Base-by-base conservation (phyloP, 2,888 invertebrate genomes). In the Dione vanillae region DNA sequence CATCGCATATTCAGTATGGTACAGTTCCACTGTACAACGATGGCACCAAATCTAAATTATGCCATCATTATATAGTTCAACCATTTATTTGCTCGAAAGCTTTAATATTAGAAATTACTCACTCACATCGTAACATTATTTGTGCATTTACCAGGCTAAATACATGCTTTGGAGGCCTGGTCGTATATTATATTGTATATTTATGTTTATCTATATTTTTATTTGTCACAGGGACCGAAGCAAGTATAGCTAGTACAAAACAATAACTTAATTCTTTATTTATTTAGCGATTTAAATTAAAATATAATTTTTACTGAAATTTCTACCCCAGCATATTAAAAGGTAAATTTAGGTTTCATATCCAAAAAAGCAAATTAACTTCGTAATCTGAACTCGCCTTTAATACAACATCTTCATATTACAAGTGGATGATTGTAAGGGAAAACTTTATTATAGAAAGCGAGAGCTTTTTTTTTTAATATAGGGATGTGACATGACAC, bases 351-450 rank as follows among this genome's bases (percentile, higher is more conserved):
- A 40, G 16, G 16, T 56, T 56, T 54, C n/a, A 35, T 12, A 37
- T 54, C 10, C 5, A 35, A 35, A 35, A 52, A 52, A 35, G 14
- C 11, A 56, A 56, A 56, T 56, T 40, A 37, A 56, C 11, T 37
- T 56, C 37, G n/a, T 37, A 37, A 16, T 37, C 56, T 16, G 37
- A 56, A 37, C 37, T 56, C 37, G 37, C 10, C 10, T 37, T 37
- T n/a, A 5, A 35, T 14, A 54, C n/a, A 10, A 54, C 35, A 35
- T 59, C 43, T 12, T 54, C 54, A 14, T 35, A 43, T 27, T 43
- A 59, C 59, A n/a, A 59, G 59, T 11, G 43, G 27, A 59, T 58
- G 20, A 58, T 41, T 43, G 10, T 43, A 27, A 20, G n/a, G 14
- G 27, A 27, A 27, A n/a, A 59, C 1, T n/a, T 43, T 27, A n/a